Conservation (phyloP, 2,797 vertebrate genomes). For the Propithecus deckenii region DNA sequence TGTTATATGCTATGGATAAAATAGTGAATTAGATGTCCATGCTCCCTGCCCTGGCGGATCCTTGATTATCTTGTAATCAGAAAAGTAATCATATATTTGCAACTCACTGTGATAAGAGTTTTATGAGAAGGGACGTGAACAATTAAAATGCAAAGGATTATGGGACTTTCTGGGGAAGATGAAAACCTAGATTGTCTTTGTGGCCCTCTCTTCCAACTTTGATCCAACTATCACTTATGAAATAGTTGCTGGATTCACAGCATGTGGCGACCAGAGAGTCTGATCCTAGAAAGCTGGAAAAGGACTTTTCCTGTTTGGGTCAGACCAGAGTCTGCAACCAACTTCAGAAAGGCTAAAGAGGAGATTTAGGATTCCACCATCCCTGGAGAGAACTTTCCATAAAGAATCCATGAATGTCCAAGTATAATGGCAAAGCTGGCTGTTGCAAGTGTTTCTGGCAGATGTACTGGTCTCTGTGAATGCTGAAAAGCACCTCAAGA, state of each 20-base stretch:
- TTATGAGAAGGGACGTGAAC: background rate
- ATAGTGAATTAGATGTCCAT: background rate
- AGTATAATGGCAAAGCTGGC: background rate
- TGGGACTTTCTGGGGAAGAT: background rate
- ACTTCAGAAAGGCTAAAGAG: background rate
- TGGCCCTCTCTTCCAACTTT: background rate
- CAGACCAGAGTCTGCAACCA: background rate
- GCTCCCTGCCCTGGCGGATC: background rate
- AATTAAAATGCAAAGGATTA: conserved; percentile 26
- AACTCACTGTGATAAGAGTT: background rate
- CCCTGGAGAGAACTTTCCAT: background rate
- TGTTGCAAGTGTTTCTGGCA: background rate
- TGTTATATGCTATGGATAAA: background rate
- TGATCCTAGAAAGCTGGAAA: background rate
- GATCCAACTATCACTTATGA: background rate
- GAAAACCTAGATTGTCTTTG: background rate
- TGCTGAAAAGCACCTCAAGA: background rate
- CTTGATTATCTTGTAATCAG: background rate
- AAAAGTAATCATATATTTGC: background rate
- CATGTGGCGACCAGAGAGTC: background rate
- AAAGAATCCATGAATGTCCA: background rate
- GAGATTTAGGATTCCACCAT: background rate
- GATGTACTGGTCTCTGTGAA: background rate
- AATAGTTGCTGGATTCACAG: background rate
- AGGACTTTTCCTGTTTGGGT: background rate